Evolutionary conservation across 1,140 invertebrate genomes (phyloP).

Genomic region (Bombus waltoni): DNA sequence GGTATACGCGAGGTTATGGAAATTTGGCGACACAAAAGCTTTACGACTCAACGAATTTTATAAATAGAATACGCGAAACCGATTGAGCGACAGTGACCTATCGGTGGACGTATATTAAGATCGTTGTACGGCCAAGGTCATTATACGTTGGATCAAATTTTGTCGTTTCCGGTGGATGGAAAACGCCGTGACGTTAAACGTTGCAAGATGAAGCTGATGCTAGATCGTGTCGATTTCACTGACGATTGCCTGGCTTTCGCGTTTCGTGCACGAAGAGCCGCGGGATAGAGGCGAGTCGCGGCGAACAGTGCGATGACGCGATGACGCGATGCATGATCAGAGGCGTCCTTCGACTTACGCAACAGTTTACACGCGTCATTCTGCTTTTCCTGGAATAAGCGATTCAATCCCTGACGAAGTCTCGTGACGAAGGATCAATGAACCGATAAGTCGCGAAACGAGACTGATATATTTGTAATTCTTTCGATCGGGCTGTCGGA

Average conservation of each 20-base stretch:
- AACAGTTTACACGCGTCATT: not conserved
- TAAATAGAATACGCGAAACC: too few relatives aligned
- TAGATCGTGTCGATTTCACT: not conserved
- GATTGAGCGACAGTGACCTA: too few relatives aligned
- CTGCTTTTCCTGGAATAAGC: too few relatives aligned
- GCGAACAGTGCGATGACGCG: not conserved
- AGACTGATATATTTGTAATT: too few relatives aligned
- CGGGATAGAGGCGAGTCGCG: too few relatives aligned
- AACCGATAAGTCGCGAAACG: not conserved
- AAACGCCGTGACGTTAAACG: too few relatives aligned
- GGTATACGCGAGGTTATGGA: not conserved
- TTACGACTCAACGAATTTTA: too few relatives aligned
- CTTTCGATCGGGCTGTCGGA: too few relatives aligned
- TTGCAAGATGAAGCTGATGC: not conserved
- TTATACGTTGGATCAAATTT: too few relatives aligned
- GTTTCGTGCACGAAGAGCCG: not conserved
- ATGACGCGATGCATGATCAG: not conserved
- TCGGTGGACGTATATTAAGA: too few relatives aligned
- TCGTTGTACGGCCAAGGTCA: too few relatives aligned
- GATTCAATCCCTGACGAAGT: not conserved
- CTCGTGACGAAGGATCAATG: not conserved
- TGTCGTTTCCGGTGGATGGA: too few relatives aligned
- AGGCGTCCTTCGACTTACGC: constrained; percentile 30
- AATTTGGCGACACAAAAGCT: not conserved
- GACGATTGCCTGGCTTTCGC: not conserved